Conservation (phyloP, 2,113 vertebrate species). For the Callorhinus ursinus region DNA sequence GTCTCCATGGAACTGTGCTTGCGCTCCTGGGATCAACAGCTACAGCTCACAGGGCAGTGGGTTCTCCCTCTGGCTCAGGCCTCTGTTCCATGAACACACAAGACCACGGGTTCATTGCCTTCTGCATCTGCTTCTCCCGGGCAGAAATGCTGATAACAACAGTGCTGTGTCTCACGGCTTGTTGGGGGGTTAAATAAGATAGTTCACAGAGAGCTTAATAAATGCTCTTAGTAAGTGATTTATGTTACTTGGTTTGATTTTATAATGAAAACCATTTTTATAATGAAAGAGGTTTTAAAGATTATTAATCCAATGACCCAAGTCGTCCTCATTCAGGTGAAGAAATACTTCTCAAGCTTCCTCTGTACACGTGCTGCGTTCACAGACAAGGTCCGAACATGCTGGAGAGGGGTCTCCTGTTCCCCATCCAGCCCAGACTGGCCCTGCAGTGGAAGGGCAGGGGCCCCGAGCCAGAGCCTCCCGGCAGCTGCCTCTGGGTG, state of each 20-base stretch:
- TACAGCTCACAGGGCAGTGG: accelerated
- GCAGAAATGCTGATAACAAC: not conserved
- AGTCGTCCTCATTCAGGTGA: not conserved
- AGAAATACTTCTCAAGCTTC: not conserved
- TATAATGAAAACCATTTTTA: not conserved
- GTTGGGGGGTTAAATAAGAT: not conserved
- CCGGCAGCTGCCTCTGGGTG: not conserved
- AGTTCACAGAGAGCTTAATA: not conserved
- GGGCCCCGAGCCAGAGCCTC: not conserved
- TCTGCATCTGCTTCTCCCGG: not conserved
- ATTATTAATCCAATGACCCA: not conserved
- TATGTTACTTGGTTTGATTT: not conserved
- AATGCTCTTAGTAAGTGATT: no score
- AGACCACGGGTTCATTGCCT: accelerated
- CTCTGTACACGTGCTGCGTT: not conserved
- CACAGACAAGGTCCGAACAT: not conserved
- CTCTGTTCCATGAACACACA: accelerated
- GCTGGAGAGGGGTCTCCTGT: no score
- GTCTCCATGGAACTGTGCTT: accelerated
- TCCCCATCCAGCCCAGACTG: not conserved
- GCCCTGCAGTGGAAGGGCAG: not conserved
- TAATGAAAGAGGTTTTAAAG: not conserved
- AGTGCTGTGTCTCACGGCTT: no score
- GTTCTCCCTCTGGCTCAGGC: not conserved
- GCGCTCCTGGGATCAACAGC: accelerated